Percentiles rank a stretch among this genome's conserved stretches.
phyloP scores from a whole-genome alignment of 2,113 vertebrate genomes.

The Peromyscus leucopus region DNA sequence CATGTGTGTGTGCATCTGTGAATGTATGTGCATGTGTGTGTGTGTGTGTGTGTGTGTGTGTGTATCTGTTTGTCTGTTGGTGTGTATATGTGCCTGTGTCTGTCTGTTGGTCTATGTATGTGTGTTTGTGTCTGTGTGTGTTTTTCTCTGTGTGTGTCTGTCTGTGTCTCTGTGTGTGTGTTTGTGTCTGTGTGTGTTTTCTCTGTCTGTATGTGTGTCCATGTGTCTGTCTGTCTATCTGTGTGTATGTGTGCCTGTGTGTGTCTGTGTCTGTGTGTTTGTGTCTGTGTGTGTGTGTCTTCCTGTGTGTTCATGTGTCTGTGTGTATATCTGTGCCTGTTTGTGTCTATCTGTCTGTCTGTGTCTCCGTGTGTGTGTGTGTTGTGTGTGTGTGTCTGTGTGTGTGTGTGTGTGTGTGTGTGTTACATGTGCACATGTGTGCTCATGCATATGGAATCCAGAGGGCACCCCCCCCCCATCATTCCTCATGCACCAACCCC shows the following conservation, averaged over 20 bases:
- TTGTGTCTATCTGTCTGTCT: not conserved
- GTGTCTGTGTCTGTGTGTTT: not conserved
- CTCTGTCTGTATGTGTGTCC: too few relatives aligned
- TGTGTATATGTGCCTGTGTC: not conserved
- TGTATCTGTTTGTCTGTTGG: not conserved
- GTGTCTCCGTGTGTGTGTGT: not conserved
- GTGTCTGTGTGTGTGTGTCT: not conserved
- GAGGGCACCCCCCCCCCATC: too few relatives aligned
- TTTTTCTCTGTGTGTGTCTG: not conserved
- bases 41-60: not conserved
- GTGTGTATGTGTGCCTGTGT: too few relatives aligned
- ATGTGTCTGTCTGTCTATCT: too few relatives aligned
- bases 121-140: not conserved
- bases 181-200: too few relatives aligned
- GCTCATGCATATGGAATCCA: not conserved
- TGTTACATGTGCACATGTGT: not conserved
- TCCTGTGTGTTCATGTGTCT: not conserved
- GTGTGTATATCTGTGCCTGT: not conserved
- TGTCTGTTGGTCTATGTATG: not conserved
- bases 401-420: not conserved
- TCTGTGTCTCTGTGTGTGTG: not conserved
- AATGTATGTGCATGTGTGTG: not conserved
- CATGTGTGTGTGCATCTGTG: not conserved
- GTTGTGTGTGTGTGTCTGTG: not conserved
- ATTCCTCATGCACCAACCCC: not conserved